Evolutionary conservation across 2,113 vertebrate species (phyloP).

Genomic region (Plectropomus leopardus): DNA sequence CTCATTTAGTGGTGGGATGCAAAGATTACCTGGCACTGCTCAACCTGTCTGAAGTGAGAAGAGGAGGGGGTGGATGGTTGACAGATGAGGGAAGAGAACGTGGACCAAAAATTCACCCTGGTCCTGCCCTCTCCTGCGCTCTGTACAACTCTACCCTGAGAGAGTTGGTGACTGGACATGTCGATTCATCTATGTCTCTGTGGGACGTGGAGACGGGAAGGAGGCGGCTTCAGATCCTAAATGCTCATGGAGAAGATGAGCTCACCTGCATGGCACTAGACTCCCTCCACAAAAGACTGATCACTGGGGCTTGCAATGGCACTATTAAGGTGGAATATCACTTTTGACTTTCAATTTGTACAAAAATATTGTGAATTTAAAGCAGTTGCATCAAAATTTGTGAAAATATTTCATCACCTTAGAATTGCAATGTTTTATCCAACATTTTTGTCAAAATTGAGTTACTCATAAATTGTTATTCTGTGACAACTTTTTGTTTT

Average conservation of each 20-base stretch:
- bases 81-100: slow-evolving; percentile 6
- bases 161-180: slow-evolving; percentile 74
- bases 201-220: slow-evolving; percentile 77
- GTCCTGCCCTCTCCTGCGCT: slow-evolving; percentile 42
- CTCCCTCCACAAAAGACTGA: slow-evolving; percentile 68
- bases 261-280: slow-evolving; percentile 76
- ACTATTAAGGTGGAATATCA: slow-evolving; percentile 70
- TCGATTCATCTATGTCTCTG: slow-evolving; percentile 70
- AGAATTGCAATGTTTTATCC: too few species aligned
- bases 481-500: too few species aligned
- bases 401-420: too few species aligned
- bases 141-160: slow-evolving; percentile 68
- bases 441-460: too few species aligned
- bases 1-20: slow-evolving; percentile 63
- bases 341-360: neutral
- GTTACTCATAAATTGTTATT: too few species aligned
- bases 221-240: slow-evolving; percentile 67
- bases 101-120: neutral
- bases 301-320: slow-evolving; percentile 77
- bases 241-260: slow-evolving; percentile 69
- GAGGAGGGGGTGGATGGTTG: slow-evolving; percentile 25
- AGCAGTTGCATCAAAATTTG: neutral
- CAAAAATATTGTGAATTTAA: neutral
- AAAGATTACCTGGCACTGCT: slow-evolving; percentile 68
- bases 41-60: slow-evolving; percentile 39